Conservation (phyloP, 2,113 vertebrate genomes). For the Myrmophylax atrothorax region DNA sequence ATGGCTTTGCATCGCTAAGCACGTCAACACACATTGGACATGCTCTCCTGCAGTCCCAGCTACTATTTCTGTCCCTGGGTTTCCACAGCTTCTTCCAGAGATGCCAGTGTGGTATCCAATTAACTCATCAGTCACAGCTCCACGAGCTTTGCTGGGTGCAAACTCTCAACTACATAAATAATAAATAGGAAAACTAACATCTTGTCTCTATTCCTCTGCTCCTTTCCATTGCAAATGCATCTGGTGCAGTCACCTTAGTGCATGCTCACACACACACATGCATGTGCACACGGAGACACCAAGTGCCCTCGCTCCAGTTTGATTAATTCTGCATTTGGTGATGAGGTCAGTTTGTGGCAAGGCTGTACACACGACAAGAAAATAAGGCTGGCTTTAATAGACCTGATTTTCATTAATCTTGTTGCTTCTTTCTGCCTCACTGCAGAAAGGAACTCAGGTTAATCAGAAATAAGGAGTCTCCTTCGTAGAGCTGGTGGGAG, state of each 20-base stretch:
- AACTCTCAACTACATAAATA: constrained; percentile 41
- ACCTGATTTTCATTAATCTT: constrained; percentile 16
- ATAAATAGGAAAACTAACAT: constrained; percentile 33
- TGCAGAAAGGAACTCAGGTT: background rate
- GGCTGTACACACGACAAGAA: background rate
- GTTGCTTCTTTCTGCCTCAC: background rate
- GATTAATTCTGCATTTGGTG: constrained; percentile 3
- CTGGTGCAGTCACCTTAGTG: background rate
- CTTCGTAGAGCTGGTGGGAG: background rate
- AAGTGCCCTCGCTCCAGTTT: background rate
- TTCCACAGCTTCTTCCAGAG: constrained; percentile 3
- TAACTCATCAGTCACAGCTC: constrained; percentile 18
- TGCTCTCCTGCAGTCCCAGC: background rate
- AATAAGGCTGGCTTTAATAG: background rate
- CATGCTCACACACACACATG: background rate
- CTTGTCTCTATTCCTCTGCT: background rate
- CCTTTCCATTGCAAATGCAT: constrained; percentile 16
- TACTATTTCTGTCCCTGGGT: background rate
- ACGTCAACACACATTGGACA: background rate
- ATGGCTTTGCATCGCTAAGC: background rate
- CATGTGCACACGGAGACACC: accelerated
- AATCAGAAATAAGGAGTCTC: constrained; percentile 10
- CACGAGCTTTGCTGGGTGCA: background rate
- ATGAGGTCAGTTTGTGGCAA: background rate
- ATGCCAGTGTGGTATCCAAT: background rate